Conservation (phyloP, 2,113 vertebrate species). For the Gobio gobio region DNA sequence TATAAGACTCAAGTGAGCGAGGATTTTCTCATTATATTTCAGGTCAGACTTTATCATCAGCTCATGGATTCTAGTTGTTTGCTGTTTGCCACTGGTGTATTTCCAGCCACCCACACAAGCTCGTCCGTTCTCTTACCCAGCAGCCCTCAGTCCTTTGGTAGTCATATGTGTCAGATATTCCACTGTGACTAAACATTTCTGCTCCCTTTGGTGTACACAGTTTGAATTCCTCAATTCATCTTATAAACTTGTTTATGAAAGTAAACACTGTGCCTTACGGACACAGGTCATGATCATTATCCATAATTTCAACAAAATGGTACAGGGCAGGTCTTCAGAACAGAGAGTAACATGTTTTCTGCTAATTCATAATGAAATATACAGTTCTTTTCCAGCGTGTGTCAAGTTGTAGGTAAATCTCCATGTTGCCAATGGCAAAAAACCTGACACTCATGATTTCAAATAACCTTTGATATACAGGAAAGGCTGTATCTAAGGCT, state of each 20-base stretch:
- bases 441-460: too few relatives aligned
- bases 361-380: not conserved
- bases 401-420: not conserved
- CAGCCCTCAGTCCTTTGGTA: constrained; percentile 38
- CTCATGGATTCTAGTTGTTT: not conserved
- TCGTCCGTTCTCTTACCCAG: not conserved
- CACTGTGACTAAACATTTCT: constrained; percentile 58
- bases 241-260: constrained; percentile 58
- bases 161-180: constrained; percentile 61
- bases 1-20: not conserved
- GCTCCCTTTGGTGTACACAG: constrained; percentile 49
- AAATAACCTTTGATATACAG: too few relatives aligned
- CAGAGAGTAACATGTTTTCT: not conserved
- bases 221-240: constrained; percentile 46
- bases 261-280: constrained; percentile 38
- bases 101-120: constrained; percentile 33
- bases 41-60: constrained; percentile 16
- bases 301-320: constrained; percentile 30
- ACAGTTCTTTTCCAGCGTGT: not conserved
- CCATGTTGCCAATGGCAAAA: not conserved
- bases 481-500: too few relatives aligned
- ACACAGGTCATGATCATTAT: constrained; percentile 34
- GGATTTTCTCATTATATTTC: not conserved
- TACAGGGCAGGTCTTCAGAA: constrained; percentile 16
- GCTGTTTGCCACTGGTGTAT: constrained; percentile 27